Percentiles rank a stretch among this genome's conserved stretches.
Evolutionary conservation across 2,888 invertebrate genomes (phyloP).

Genomic region (Octonoba sinensis): DNA sequence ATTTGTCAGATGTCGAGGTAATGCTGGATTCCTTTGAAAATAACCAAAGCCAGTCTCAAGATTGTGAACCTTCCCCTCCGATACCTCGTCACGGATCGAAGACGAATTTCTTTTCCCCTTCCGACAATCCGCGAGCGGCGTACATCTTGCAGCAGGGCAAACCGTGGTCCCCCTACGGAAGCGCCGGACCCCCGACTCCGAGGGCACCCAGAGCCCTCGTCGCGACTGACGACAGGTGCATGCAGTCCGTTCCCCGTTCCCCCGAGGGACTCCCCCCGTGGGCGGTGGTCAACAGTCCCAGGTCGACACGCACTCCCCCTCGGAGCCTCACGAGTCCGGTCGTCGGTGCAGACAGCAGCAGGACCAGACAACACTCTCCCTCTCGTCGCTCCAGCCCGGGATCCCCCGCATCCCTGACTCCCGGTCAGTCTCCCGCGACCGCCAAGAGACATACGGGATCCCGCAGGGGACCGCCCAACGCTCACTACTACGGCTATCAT

Average conservation of each 20-base stretch:
- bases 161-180: slow-evolving; percentile 57
- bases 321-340: slow-evolving; percentile 63
- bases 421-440: slow-evolving; percentile 59
- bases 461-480: slow-evolving; percentile 4
- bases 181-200: slow-evolving; percentile 48
- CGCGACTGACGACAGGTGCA: slow-evolving; percentile 36
- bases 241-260: slow-evolving; percentile 26
- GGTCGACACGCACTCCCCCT: slow-evolving; percentile 52
- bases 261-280: slow-evolving; percentile 28
- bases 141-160: slow-evolving; percentile 41
- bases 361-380: slow-evolving; percentile 40
- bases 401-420: slow-evolving; percentile 52
- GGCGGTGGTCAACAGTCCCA: slow-evolving; percentile 52
- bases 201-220: slow-evolving; percentile 46
- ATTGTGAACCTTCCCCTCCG: slow-evolving; percentile 66
- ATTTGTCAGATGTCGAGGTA: slow-evolving; percentile 61
- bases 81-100: slow-evolving; percentile 63
- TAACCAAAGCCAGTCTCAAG: slow-evolving; percentile 65
- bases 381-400: slow-evolving; percentile 53
- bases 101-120: slow-evolving; percentile 60
- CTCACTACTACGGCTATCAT: slow-evolving; percentile 39
- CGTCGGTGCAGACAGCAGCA: slow-evolving; percentile 22
- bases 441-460: slow-evolving; percentile 42
- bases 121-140: slow-evolving; percentile 17
- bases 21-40: slow-evolving; percentile 57